These are phyloP conservation scores for Drosophila pruinosa DNA, from an alignment of 1,140 invertebrate species.

Conservation along the genomic window DNA sequence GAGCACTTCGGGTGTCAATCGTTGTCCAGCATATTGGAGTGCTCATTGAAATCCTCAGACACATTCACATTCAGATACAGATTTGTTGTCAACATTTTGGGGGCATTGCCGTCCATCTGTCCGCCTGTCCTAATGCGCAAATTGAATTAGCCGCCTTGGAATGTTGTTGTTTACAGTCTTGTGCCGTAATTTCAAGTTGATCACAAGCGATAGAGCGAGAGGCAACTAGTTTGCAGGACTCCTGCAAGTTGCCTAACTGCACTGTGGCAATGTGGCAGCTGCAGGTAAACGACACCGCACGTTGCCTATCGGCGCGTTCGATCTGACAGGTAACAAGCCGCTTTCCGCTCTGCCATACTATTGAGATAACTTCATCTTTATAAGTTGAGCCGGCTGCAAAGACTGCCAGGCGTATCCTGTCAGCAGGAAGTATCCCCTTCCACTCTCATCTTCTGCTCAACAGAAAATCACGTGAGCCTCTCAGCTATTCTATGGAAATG, in stretches of 20 bases:
- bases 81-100: neutral
- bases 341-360: constrained; percentile 26
- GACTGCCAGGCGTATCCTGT: constrained; percentile 34
- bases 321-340: constrained; percentile 74
- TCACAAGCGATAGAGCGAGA: neutral
- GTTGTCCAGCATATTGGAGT: constrained; percentile 8
- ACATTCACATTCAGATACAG: constrained; percentile 3
- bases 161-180: constrained; percentile 22
- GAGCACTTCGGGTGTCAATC: constrained; percentile 58
- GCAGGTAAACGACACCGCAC: constrained; percentile 71
- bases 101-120: neutral
- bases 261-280: constrained; percentile 34
- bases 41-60: constrained; percentile 17
- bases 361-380: constrained; percentile 35
- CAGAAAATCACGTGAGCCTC: constrained; percentile 22
- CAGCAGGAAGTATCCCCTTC: constrained; percentile 61
- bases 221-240: neutral
- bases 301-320: constrained; percentile 59
- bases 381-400: constrained; percentile 33
- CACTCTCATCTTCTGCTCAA: neutral
- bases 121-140: constrained; percentile 49
- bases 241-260: neutral
- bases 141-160: constrained; percentile 63
- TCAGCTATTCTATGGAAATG: constrained; percentile 17
- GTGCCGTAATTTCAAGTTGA: constrained; percentile 54